Conservation (phyloP, 2,113 vertebrate species). For the Mionectes macconnelli region DNA sequence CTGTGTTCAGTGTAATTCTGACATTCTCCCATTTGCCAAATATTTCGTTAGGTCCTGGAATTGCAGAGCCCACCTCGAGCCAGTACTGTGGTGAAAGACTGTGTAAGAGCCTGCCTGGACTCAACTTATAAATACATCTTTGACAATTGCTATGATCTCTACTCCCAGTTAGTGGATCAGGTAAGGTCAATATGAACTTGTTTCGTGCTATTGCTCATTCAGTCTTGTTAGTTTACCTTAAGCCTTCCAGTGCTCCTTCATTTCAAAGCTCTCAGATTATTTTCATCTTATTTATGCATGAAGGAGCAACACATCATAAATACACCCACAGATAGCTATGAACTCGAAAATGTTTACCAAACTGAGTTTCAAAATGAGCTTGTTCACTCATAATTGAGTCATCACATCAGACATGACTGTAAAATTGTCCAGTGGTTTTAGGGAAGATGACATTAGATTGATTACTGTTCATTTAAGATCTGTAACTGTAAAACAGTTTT, state of each 20-base stretch:
- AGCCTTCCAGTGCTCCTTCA: background rate
- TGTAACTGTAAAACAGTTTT: background rate
- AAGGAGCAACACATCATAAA: background rate
- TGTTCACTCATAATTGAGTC: background rate
- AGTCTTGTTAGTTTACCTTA: background rate
- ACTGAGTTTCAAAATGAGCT: background rate
- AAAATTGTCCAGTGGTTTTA: background rate
- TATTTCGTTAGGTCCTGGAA: conserved; percentile 86
- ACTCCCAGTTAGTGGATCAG: conserved; percentile 92
- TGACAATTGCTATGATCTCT: conserved; percentile 95
- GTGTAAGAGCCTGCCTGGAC: conserved; percentile 92
- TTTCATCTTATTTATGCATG: background rate
- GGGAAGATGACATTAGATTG: background rate
- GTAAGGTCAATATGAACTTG: conserved; percentile 68
- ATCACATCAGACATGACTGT: background rate
- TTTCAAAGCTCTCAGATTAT: background rate
- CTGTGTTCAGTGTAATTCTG: background rate
- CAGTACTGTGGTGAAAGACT: conserved; percentile 93
- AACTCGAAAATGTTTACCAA: background rate
- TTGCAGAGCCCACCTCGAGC: conserved; percentile 92
- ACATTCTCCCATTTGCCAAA: background rate
- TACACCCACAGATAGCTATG: background rate
- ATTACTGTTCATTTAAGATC: background rate
- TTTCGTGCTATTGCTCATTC: background rate
- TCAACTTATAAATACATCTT: conserved; percentile 98